Evolutionary conservation across 2,888 invertebrate genomes (phyloP).

Genomic region (Drosophila paracracens): DNA sequence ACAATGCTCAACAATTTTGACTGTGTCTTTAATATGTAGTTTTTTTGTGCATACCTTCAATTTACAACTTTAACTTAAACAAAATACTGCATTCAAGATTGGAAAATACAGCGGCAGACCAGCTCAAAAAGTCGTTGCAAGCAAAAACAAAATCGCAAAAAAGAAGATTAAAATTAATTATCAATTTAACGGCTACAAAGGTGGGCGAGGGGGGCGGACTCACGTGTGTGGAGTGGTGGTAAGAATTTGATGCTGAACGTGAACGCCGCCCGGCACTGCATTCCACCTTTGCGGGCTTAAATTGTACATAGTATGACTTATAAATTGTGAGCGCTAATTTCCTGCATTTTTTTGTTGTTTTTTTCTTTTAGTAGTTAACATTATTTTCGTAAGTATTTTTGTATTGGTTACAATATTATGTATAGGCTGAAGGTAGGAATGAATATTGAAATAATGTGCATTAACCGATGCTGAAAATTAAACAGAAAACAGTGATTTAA

Average conservation of each 20-base stretch:
- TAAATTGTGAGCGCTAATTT: slow-evolving; percentile 72
- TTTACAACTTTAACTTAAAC: slow-evolving; percentile 46
- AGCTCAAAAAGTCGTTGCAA: slow-evolving; percentile 63
- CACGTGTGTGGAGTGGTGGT: slow-evolving; percentile 27
- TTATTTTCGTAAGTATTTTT: slow-evolving; percentile 55
- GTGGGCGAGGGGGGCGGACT: slow-evolving; percentile 2
- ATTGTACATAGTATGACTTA: slow-evolving; percentile 53
- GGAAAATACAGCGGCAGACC: slow-evolving; percentile 30
- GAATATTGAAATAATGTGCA: slow-evolving; percentile 60
- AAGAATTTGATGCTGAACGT: slow-evolving; percentile 57
- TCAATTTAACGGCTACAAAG: slow-evolving; percentile 71
- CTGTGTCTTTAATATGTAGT: slow-evolving; percentile 38
- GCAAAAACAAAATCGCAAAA: slow-evolving; percentile 40
- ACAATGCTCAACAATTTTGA: slow-evolving; percentile 6
- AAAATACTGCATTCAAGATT: slow-evolving; percentile 58
- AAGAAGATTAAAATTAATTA: background rate
- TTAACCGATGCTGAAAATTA: slow-evolving; percentile 33
- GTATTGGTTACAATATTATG: slow-evolving; percentile 50
- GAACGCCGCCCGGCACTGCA: background rate
- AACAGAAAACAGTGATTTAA: slow-evolving; percentile 29
- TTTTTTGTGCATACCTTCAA: slow-evolving; percentile 42
- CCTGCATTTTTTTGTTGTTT: slow-evolving; percentile 40
- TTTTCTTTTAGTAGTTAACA: slow-evolving; percentile 23
- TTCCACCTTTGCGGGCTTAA: slow-evolving; percentile 67
- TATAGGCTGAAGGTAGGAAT: slow-evolving; percentile 66